Conservation (phyloP, 2,888 invertebrate genomes). For the Eupeodes latifasciatus region DNA sequence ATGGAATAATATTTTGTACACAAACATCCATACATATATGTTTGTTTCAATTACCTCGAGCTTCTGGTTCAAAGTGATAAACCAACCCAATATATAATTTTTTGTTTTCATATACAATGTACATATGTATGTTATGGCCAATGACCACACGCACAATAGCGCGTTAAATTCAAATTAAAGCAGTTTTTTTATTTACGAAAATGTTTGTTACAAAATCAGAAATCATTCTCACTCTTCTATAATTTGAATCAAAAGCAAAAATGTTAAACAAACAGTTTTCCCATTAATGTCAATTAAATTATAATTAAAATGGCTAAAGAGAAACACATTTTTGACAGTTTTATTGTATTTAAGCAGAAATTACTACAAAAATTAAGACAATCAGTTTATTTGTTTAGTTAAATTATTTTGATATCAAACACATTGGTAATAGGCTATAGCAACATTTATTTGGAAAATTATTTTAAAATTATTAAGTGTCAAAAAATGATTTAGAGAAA, state of each 20-base stretch:
- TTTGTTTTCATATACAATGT: neutral
- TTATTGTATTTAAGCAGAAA: neutral
- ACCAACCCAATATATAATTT: neutral
- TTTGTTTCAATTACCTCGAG: neutral
- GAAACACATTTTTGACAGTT: neutral
- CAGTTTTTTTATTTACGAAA: neutral
- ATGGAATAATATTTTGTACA: no score
- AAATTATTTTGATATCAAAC: no score
- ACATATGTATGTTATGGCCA: neutral
- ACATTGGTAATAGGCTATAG: no score
- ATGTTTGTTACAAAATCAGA: neutral
- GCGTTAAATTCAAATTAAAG: conserved; percentile 9
- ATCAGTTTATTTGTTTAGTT: no score
- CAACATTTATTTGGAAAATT: no score
- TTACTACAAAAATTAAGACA: no score
- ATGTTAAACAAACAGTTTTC: neutral
- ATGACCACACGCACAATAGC: neutral
- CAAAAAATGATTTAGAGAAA: no score
- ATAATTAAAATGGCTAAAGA: neutral
- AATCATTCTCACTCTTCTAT: neutral
- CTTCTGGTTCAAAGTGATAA: neutral
- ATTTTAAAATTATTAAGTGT: no score
- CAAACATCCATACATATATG: neutral
- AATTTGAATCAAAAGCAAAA: neutral
- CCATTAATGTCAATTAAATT: neutral